Evolutionary conservation across 2,113 vertebrate species (phyloP), one percentile per base, ranked within the genome.

Genomic region (Oreotrochilus melanogaster): DNA sequence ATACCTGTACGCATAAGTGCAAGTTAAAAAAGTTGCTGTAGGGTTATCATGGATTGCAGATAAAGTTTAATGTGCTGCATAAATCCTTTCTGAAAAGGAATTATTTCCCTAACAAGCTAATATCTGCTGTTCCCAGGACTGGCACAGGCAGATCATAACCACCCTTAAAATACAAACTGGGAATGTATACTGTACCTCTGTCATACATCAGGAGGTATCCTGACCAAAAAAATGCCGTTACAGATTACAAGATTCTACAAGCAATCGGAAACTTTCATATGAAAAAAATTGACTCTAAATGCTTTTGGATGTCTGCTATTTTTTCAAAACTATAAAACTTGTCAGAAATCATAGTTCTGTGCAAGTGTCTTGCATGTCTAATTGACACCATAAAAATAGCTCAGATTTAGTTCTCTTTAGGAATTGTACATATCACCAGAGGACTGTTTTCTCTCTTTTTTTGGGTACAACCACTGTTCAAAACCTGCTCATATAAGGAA

Each of bases 1-100:
- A 25, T 28, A 39, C 9, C 12, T 75, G 14, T 35, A 37, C 14
- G 19, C 0, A 0, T n/a, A 56, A 71, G 9, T 35, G 11, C 4
- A 58, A 67, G 22, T 30, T 51, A 64, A 31, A 33, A 70, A 57
- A 27, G 9, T 50, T 86, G 51, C 18, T 71, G 10, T 37, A 6
- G n/a, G 70, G 7, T 35, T 53, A 12, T 71, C 23, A 23, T 21
- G 9, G 14, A 33, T 9, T 39, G 50, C 84, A 74, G 39, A 57
- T 15, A 81, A 84, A 37, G 56, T 37, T 23, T 23, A 58, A 35
- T 14, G 7, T n/a, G 28, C 15, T 89, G 19, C 33, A 51, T 21
- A 65, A 82, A 81, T 57, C 4, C 10, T 48, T 31, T 61, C n/a
- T 58, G 16, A 70, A 47, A 53, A 61, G 35, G 30, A 84, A 11